Percentiles rank a stretch among this genome's conserved stretches.
Conservation (phyloP, 2,113 vertebrate genomes). For the Mesoclemmys tuberculata region DNA sequence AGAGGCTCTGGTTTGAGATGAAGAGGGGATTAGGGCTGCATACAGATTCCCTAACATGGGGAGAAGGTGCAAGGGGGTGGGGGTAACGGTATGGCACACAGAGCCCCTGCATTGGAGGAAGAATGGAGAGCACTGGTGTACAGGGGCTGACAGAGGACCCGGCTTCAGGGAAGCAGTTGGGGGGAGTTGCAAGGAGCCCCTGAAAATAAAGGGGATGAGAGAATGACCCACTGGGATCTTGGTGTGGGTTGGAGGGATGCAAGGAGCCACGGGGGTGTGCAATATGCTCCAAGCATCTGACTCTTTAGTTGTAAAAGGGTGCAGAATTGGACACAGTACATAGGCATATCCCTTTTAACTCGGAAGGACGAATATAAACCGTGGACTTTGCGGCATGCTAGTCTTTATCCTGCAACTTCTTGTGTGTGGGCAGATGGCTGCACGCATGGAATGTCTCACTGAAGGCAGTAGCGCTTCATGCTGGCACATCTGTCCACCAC, state of each 20-base stretch:
- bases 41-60: background rate
- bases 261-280: background rate
- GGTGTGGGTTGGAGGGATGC: background rate
- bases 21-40: background rate
- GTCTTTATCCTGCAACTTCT: background rate
- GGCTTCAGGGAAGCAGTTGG: background rate
- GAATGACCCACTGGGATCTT: background rate
- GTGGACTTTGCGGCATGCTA: background rate
- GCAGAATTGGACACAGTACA: background rate
- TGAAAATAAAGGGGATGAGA: background rate
- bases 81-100: background rate
- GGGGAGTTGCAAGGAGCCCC: background rate
- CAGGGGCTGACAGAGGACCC: background rate
- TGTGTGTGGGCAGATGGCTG: background rate
- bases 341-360: background rate
- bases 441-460: background rate
- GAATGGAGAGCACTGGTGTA: background rate
- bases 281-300: background rate
- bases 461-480: background rate
- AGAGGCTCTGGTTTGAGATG: background rate
- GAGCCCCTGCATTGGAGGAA: too few relatives aligned
- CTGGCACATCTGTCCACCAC: accelerated
- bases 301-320: background rate
- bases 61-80: background rate
- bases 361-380: background rate